These are phyloP conservation scores for Pituophis catenifer DNA, from an alignment of 2,113 vertebrate species.

Conservation along the genomic window DNA sequence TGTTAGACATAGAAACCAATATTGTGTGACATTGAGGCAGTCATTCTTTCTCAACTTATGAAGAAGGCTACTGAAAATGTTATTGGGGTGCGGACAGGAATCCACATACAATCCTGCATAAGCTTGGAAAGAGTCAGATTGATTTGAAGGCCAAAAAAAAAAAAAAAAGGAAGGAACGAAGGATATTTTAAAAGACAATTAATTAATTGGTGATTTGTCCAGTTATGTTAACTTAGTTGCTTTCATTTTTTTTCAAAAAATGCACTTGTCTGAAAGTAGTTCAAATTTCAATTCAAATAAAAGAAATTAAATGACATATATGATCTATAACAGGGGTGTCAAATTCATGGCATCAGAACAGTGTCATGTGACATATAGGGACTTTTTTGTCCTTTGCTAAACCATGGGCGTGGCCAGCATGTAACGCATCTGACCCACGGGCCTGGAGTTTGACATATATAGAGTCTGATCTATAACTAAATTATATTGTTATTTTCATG, in stretches of 20 bases:
- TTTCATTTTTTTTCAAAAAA: neutral
- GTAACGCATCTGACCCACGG: too few relatives aligned
- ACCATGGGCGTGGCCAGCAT: too few relatives aligned
- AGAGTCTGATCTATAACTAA: neutral
- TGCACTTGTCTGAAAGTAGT: neutral
- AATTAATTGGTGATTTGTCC: neutral
- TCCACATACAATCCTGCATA: neutral
- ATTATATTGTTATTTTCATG: neutral
- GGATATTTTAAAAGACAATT: neutral
- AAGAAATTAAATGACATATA: neutral
- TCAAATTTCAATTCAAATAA: neutral
- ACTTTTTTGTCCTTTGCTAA: too few relatives aligned
- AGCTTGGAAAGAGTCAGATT: neutral
- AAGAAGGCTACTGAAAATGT: neutral
- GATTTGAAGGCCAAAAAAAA: neutral
- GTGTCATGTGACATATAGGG: too few relatives aligned
- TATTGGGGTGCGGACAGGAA: neutral
- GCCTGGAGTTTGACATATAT: neutral
- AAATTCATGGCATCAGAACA: too few relatives aligned
- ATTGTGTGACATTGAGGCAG: neutral
- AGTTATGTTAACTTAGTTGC: neutral
- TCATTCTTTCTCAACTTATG: neutral
- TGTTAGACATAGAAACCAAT: neutral
- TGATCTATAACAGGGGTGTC: neutral
- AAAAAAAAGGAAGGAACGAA: neutral